Percentiles rank a stretch among this genome's conserved stretches.
Evolutionary conservation across 2,113 vertebrate species (phyloP).

Genomic region (Platichthys stellatus): DNA sequence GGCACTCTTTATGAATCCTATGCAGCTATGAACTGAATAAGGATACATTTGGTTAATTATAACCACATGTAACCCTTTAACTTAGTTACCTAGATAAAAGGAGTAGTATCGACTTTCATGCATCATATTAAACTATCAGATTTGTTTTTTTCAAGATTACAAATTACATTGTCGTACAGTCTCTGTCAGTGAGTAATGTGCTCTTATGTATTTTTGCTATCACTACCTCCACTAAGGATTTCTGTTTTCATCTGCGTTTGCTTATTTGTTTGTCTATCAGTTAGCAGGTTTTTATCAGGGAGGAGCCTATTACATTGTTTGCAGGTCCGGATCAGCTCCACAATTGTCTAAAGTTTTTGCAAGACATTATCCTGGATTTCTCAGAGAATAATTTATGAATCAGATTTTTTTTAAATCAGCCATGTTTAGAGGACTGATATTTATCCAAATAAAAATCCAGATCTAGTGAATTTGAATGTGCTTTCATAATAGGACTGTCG

Average conservation of each 20-base stretch:
- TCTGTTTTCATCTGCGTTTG: background rate
- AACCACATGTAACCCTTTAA: background rate
- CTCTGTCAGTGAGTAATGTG: background rate
- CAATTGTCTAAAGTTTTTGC: too few species aligned
- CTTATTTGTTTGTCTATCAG: background rate
- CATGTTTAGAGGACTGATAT: too few species aligned
- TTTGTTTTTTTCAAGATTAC: background rate
- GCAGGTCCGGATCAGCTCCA: too few species aligned
- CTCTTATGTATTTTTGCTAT: background rate
- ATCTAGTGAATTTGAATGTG: too few species aligned
- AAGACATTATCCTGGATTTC: too few species aligned
- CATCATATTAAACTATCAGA: background rate
- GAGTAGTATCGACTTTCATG: background rate
- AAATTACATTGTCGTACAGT: background rate
- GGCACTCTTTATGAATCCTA: background rate
- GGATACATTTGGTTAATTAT: background rate
- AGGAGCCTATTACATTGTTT: too few species aligned
- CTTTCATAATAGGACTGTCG: too few species aligned
- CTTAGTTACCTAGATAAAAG: background rate
- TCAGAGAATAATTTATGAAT: too few species aligned
- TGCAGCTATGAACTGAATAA: constrained; percentile 4
- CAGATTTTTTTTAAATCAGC: too few species aligned
- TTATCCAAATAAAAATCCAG: too few species aligned
- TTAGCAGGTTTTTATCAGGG: background rate
- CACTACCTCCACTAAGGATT: background rate